These are phyloP conservation scores for Cliona cf. orientalis DNA, from an alignment of 37 sponge, comb jelly and placozoan species.

Conservation along the genomic window DNA sequence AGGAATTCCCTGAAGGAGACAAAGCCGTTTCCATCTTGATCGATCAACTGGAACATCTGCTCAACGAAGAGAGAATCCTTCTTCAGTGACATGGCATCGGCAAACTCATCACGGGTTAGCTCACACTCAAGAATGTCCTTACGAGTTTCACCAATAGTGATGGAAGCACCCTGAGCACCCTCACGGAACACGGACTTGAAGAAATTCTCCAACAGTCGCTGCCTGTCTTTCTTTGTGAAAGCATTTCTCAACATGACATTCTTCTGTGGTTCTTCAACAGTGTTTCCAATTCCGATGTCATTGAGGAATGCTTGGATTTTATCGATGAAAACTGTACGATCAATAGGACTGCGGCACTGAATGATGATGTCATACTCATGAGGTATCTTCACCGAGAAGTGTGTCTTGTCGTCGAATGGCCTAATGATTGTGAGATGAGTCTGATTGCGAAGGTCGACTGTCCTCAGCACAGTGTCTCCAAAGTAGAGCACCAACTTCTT, in stretches of 20 bases:
- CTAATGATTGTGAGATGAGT: constrained; percentile 42
- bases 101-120: constrained; percentile 89
- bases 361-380: constrained; percentile 80
- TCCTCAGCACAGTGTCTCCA: constrained; percentile 44
- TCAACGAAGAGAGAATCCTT: constrained; percentile 90
- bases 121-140: constrained; percentile 73
- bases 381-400: constrained; percentile 66
- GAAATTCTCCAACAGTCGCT: constrained; percentile 82
- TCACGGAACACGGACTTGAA: constrained; percentile 87
- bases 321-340: constrained; percentile 60
- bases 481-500: constrained; percentile 57
- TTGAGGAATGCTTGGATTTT: constrained; percentile 64
- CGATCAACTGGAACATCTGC: constrained; percentile 95
- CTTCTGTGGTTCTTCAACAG: constrained; percentile 64
- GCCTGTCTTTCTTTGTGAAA: constrained; percentile 81
- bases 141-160: constrained; percentile 18
- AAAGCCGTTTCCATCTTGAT: constrained; percentile 88
- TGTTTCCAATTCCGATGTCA: constrained; percentile 49
- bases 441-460: constrained; percentile 71
- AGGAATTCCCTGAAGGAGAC: constrained; percentile 93
- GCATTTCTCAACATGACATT: constrained; percentile 38
- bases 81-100: constrained; percentile 90
- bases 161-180: constrained; percentile 23
- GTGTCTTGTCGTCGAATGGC: constrained; percentile 56
- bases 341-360: constrained; percentile 33